These are phyloP conservation scores for Podabrus alpinus DNA, from an alignment of 2,888 invertebrate species.

Conservation along the genomic window DNA sequence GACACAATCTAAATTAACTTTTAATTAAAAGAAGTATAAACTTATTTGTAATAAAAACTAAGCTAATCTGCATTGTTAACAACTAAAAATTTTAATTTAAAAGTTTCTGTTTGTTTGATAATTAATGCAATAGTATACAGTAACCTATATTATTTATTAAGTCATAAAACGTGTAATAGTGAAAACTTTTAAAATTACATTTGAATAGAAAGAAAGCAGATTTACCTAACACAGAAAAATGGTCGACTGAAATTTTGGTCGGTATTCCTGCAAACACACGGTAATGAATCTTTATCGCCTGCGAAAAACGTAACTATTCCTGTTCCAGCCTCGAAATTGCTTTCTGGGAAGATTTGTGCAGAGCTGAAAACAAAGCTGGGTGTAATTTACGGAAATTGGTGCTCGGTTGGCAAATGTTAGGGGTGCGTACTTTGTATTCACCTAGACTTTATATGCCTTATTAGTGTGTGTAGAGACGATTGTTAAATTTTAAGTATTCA, in stretches of 20 bases:
- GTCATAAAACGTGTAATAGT: background rate
- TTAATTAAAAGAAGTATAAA: background rate
- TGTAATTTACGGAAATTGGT: constrained; percentile 61
- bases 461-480: constrained; percentile 22
- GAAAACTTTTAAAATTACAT: constrained; percentile 13
- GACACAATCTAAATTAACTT: background rate
- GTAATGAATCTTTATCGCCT: constrained; percentile 59
- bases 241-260: constrained; percentile 47
- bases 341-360: constrained; percentile 60
- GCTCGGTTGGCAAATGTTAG: constrained; percentile 46
- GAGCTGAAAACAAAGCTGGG: constrained; percentile 59
- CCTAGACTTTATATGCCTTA: constrained; percentile 30
- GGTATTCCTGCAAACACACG: constrained; percentile 46
- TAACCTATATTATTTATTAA: background rate
- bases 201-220: constrained; percentile 27
- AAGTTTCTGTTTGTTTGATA: background rate
- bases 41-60: background rate
- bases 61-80: background rate
- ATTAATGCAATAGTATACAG: background rate
- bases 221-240: constrained; percentile 38
- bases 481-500: constrained; percentile 19
- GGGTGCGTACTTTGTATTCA: constrained; percentile 32
- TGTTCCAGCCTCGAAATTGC: constrained; percentile 54
- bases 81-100: background rate
- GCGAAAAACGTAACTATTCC: constrained; percentile 56